These are phyloP conservation scores for Schrankia costaestrigalis DNA, from an alignment of 2,888 invertebrate genomes.

Conservation along the genomic window DNA sequence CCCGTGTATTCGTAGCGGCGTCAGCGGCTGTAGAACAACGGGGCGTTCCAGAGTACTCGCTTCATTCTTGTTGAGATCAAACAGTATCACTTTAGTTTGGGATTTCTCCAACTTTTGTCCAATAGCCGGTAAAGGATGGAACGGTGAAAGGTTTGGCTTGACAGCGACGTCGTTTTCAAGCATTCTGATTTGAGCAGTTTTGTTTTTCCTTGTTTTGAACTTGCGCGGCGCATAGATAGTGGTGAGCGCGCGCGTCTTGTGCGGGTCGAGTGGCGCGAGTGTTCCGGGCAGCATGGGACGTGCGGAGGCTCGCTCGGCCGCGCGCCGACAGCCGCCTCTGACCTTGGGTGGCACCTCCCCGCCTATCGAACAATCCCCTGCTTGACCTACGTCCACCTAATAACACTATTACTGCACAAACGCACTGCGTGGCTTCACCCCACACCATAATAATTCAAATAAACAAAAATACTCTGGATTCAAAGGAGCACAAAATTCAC, in stretches of 20 bases:
- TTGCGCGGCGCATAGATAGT: slow-evolving; percentile 74
- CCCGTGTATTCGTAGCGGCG: slow-evolving; percentile 60
- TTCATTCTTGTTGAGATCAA: slow-evolving; percentile 56
- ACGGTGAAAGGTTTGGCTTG: slow-evolving; percentile 65
- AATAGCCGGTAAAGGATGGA: slow-evolving; percentile 73
- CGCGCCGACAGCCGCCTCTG: slow-evolving; percentile 57
- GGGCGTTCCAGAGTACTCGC: slow-evolving; percentile 30
- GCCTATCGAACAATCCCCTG: slow-evolving; percentile 34
- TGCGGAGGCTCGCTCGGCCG: slow-evolving; percentile 55
- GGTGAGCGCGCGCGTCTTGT: slow-evolving; percentile 68
- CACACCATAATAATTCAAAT: too few species aligned
- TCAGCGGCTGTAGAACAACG: slow-evolving; percentile 62
- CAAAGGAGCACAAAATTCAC: too few species aligned
- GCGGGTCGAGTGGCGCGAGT: slow-evolving; percentile 65
- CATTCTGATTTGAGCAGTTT: slow-evolving; percentile 69
- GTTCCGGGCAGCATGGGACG: slow-evolving; percentile 67
- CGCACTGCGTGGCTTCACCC: slow-evolving; percentile 7
- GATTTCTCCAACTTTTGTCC: slow-evolving; percentile 58
- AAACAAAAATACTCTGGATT: too few species aligned
- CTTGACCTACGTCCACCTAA: slow-evolving; percentile 21
- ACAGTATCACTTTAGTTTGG: slow-evolving; percentile 66
- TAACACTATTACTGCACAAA: slow-evolving; percentile 13
- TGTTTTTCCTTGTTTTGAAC: slow-evolving; percentile 57
- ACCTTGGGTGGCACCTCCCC: slow-evolving; percentile 54
- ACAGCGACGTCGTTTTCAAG: slow-evolving; percentile 60